These are phyloP conservation scores for Perizoma affinitatum DNA, from an alignment of 2,888 invertebrate genomes.

Conservation along the genomic window DNA sequence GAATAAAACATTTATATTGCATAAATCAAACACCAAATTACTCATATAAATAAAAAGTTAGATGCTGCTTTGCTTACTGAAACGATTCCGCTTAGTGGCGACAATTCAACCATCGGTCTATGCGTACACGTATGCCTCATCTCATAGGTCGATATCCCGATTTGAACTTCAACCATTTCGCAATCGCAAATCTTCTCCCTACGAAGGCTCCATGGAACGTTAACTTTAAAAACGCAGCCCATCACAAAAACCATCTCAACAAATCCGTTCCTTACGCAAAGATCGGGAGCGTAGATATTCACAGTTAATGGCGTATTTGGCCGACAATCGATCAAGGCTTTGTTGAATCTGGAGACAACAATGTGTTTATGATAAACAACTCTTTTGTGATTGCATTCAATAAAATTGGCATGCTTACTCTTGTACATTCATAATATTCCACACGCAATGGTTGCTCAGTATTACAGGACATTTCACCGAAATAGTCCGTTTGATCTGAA, in stretches of 20 bases:
- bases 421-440: constrained; percentile 74
- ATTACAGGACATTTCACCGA: constrained; percentile 71
- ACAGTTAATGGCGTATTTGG: constrained; percentile 64
- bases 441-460: constrained; percentile 74
- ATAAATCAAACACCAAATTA: neutral
- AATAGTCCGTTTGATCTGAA: constrained; percentile 72
- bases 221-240: constrained; percentile 62
- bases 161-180: constrained; percentile 68
- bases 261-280: constrained; percentile 57
- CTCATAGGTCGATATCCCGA: constrained; percentile 69
- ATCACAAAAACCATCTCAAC: constrained; percentile 70
- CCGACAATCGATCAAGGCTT: constrained; percentile 63
- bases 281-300: constrained; percentile 68
- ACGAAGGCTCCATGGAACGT: constrained; percentile 67
- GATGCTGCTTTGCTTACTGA: constrained; percentile 50
- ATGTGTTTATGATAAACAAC: neutral
- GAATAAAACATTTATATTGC: constrained; percentile 32
- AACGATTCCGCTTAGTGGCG: constrained; percentile 63
- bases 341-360: constrained; percentile 59
- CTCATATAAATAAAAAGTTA: neutral
- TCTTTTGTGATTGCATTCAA: neutral
- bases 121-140: constrained; percentile 73
- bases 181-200: constrained; percentile 76
- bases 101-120: constrained; percentile 62
- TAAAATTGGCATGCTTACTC: constrained; percentile 50